Evolutionary conservation across 2,113 vertebrate species (phyloP).

Genomic region (Burhinus oedicnemus): DNA sequence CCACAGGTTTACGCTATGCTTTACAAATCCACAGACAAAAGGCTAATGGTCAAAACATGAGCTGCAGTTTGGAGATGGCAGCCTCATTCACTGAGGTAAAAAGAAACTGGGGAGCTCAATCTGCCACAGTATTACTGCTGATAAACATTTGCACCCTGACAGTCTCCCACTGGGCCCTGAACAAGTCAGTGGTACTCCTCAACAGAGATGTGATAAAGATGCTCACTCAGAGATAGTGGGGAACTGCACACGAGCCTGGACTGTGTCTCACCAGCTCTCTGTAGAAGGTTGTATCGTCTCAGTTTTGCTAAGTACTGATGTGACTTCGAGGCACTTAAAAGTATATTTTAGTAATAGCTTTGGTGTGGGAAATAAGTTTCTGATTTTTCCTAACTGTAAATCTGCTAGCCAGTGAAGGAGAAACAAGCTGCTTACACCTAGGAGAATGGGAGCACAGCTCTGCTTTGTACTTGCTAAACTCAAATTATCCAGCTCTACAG

Average conservation of each 20-base stretch:
- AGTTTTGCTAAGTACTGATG: neutral
- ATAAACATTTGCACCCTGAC: neutral
- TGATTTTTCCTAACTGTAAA: neutral
- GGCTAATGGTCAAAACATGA: neutral
- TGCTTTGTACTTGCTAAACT: neutral
- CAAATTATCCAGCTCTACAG: neutral
- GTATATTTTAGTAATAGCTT: neutral
- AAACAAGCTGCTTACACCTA: neutral
- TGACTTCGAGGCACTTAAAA: neutral
- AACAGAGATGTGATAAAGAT: neutral
- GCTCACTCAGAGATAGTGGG: neutral
- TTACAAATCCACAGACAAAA: neutral
- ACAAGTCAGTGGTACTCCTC: neutral
- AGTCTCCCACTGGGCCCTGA: neutral
- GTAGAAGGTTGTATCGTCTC: neutral
- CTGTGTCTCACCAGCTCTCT: neutral
- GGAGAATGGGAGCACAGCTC: neutral
- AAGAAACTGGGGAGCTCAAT: neutral
- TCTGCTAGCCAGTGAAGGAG: neutral
- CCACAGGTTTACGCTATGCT: neutral
- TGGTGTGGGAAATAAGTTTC: neutral
- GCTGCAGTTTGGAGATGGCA: neutral
- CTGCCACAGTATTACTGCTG: neutral
- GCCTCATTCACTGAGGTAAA: neutral
- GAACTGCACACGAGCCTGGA: neutral